phyloP scores from a whole-genome alignment of 2,113 vertebrate genomes.

The Ptilorrhoa leucosticta region DNA sequence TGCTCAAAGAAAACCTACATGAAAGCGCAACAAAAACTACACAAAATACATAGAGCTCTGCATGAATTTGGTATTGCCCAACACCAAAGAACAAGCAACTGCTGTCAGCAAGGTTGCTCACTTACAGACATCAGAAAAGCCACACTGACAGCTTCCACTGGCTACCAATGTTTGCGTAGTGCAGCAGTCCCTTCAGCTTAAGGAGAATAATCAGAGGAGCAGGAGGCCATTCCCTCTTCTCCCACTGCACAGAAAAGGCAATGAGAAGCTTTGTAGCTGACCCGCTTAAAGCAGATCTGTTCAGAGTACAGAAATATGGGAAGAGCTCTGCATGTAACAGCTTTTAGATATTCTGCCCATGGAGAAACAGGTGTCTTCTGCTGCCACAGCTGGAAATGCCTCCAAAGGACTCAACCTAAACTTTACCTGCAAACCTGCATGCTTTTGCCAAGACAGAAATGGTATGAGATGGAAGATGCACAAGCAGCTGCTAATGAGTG shows the following conservation, averaged over 20 bases:
- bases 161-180: not conserved
- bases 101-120: not conserved
- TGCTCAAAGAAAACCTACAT: not conserved
- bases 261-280: not conserved
- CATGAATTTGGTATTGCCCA: not conserved
- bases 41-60: not conserved
- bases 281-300: not conserved
- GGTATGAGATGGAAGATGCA: not conserved
- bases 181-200: not conserved
- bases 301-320: not conserved
- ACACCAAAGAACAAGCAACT: not conserved
- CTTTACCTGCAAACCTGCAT: not conserved
- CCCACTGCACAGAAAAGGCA: not conserved
- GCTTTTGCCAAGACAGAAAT: not conserved
- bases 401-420: not conserved
- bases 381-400: not conserved
- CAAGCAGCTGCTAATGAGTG: not conserved
- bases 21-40: not conserved
- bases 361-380: not conserved
- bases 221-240: not conserved
- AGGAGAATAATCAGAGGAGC: not conserved
- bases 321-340: not conserved
- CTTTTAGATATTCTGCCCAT: not conserved
- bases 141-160: not conserved
- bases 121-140: not conserved